phyloP scores from a whole-genome alignment of 2,113 vertebrate genomes.

The Microcebus jonahi region DNA sequence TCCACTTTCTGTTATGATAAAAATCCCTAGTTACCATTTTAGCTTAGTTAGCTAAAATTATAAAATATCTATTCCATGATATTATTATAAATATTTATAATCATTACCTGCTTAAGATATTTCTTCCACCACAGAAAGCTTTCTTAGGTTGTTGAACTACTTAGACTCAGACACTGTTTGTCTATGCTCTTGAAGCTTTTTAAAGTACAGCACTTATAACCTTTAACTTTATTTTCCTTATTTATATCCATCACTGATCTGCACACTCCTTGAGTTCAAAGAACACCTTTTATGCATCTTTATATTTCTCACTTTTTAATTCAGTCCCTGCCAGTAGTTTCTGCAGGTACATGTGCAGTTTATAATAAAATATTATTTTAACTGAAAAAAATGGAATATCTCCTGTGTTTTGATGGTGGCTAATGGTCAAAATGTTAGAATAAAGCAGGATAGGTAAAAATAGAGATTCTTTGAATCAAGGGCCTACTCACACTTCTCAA shows the following conservation, averaged over 20 bases:
- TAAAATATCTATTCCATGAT: not conserved
- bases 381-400: not conserved
- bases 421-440: not conserved
- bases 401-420: not conserved
- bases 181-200: not conserved
- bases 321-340: not conserved
- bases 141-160: not conserved
- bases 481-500: accelerated
- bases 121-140: not conserved
- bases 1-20: not conserved
- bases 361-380: not conserved
- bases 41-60: not conserved
- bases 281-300: not conserved
- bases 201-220: not conserved
- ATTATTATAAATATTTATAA: not conserved
- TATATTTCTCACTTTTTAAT: not conserved
- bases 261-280: not conserved
- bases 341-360: not conserved
- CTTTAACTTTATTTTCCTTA: not conserved
- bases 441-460: not conserved
- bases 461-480: not conserved
- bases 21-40: not conserved
- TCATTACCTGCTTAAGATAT: not conserved
- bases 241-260: not conserved
- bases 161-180: not conserved